A percentile compares a stretch with the other conserved stretches of the same genome.
Evolutionary conservation across 1,140 invertebrate genomes (phyloP).

Genomic region (Achroia grisella): DNA sequence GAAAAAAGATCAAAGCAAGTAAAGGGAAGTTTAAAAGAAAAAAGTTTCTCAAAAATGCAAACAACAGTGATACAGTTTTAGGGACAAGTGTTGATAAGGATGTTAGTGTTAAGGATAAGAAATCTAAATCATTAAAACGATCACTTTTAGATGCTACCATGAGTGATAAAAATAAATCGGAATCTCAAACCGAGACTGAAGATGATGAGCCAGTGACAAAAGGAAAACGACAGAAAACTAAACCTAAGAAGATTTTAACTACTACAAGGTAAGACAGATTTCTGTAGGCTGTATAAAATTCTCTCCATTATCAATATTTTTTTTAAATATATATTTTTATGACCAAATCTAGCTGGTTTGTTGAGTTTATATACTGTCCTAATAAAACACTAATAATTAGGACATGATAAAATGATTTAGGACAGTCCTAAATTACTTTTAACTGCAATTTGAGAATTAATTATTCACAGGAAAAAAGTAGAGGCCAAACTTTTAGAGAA

Average conservation of each 20-base stretch:
- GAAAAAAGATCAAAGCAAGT: constrained; percentile 63
- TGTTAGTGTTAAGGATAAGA: constrained; percentile 36
- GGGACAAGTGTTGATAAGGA: constrained; percentile 31
- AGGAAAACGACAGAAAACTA: constrained; percentile 65
- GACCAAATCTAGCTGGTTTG: no score
- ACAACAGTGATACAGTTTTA: constrained; percentile 20
- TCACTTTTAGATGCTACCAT: constrained; percentile 45
- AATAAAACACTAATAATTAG: no score
- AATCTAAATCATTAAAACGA: constrained; percentile 55
- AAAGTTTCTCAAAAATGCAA: constrained; percentile 29
- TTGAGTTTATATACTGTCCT: no score
- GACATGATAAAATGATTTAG: no score
- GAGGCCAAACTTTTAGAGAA: constrained; percentile 73
- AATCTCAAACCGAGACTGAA: constrained; percentile 69
- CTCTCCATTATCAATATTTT: no score
- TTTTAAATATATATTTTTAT: no score
- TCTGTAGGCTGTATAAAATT: background rate
- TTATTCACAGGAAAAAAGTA: constrained; percentile 59
- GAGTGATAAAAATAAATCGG: constrained; percentile 61
- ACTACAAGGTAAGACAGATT: constrained; percentile 41
- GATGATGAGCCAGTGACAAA: constrained; percentile 48
- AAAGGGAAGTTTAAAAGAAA: constrained; percentile 59
- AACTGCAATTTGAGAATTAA: no score
- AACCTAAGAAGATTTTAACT: constrained; percentile 61
- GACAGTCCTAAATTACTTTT: no score